phyloP scores from a whole-genome alignment of 2,888 invertebrate genomes.

The Epinotia bilunana region DNA sequence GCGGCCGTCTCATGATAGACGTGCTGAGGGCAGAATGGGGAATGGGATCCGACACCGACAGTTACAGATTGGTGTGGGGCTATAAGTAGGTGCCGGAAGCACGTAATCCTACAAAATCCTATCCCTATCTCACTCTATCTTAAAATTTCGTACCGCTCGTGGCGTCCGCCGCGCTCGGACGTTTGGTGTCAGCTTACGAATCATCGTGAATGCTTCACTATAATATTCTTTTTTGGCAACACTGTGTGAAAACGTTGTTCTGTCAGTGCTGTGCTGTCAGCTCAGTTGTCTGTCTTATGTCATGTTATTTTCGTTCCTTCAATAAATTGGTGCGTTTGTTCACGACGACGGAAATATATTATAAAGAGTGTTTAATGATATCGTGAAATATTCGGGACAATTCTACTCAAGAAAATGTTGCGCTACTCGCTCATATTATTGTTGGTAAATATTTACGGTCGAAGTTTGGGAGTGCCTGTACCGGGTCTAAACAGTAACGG shows the following conservation, averaged over 20 bases:
- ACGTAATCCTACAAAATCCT: no score
- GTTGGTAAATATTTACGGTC: slow-evolving; percentile 64
- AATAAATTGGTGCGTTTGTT: background rate
- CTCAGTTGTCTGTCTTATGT: background rate
- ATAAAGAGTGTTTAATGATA: slow-evolving; percentile 24
- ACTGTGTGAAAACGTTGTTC: background rate
- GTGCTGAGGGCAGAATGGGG: no score
- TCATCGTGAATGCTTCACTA: no score
- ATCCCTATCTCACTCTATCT: no score
- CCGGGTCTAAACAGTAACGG: slow-evolving; percentile 47
- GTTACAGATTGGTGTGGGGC: no score
- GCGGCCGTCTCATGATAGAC: no score
- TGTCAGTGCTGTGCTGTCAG: background rate
- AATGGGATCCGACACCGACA: no score
- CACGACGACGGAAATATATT: slow-evolving; percentile 5
- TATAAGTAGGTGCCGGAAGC: no score
- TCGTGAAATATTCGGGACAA: slow-evolving; percentile 5
- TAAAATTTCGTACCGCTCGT: no score
- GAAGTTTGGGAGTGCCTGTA: slow-evolving; percentile 64
- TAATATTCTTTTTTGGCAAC: no score
- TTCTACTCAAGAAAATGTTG: slow-evolving; percentile 58
- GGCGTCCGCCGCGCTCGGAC: no score
- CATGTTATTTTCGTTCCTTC: slow-evolving; percentile 8
- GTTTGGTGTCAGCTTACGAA: no score
- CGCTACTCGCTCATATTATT: slow-evolving; percentile 63